These are phyloP conservation scores for Mugil cephalus DNA, from an alignment of 2,113 vertebrate genomes.

Conservation along the genomic window DNA sequence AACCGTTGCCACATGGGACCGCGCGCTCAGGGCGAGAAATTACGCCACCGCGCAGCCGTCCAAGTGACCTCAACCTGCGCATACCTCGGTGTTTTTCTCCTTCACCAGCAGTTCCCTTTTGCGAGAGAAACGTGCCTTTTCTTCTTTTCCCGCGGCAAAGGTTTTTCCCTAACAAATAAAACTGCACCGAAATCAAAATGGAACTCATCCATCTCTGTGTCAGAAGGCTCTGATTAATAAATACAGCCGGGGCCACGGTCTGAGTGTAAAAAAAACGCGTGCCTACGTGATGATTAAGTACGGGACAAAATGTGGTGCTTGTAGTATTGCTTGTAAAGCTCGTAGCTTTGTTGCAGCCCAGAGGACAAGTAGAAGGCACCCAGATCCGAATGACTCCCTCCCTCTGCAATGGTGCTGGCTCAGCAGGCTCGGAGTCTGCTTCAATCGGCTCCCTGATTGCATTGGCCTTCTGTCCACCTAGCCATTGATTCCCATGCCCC, in stretches of 20 bases:
- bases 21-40: slow-evolving; percentile 29
- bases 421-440: slow-evolving; percentile 77
- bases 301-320: slow-evolving; percentile 52
- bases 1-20: slow-evolving; percentile 12
- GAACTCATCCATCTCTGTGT: slow-evolving; percentile 82
- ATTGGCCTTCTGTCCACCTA: slow-evolving; percentile 82
- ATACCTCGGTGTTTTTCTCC: slow-evolving; percentile 49
- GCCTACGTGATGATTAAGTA: slow-evolving; percentile 51
- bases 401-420: slow-evolving; percentile 73
- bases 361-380: slow-evolving; percentile 78
- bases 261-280: slow-evolving; percentile 33
- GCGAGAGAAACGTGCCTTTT: slow-evolving; percentile 36
- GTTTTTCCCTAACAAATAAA: slow-evolving; percentile 61
- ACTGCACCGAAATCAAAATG: slow-evolving; percentile 75
- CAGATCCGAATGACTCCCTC: slow-evolving; percentile 71
- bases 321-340: slow-evolving; percentile 47
- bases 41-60: slow-evolving; percentile 12
- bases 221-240: slow-evolving; percentile 65
- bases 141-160: slow-evolving; percentile 36
- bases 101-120: slow-evolving; percentile 51
- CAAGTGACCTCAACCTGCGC: slow-evolving; percentile 55
- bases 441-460: slow-evolving; percentile 82
- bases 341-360: slow-evolving; percentile 63
- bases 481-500: slow-evolving; percentile 79
- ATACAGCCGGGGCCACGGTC: slow-evolving; percentile 50